These are phyloP conservation scores for Onychomys torridus DNA, from an alignment of 2,797 vertebrate species.

Conservation along the genomic window DNA sequence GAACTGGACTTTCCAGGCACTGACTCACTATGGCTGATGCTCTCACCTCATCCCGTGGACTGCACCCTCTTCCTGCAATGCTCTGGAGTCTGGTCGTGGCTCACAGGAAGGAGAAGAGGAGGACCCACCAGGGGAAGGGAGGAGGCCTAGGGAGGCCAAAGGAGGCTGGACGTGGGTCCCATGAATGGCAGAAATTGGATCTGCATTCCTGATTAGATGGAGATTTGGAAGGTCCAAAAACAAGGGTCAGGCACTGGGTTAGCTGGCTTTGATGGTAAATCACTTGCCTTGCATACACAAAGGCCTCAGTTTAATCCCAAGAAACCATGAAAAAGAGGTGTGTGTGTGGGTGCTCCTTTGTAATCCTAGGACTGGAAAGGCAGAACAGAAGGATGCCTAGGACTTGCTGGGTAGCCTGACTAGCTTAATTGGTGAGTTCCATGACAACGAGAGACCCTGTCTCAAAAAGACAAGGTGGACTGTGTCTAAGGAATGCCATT, in stretches of 20 bases:
- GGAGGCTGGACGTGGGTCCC: not conserved
- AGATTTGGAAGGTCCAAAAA: not conserved
- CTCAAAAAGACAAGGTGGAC: not conserved
- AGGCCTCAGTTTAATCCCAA: not conserved
- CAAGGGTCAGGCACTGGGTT: not conserved
- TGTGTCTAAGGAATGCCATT: not conserved
- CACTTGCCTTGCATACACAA: not conserved
- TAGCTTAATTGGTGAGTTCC: not conserved
- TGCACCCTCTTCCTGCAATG: not conserved
- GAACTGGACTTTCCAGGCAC: fast-evolving
- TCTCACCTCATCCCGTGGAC: not conserved
- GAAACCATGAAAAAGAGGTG: not conserved
- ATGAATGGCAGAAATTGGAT: fast-evolving
- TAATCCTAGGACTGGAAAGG: not conserved
- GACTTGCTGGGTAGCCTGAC: not conserved
- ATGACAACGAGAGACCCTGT: not conserved
- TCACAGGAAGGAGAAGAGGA: not conserved
- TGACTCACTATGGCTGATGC: not conserved
- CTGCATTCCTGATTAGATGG: fast-evolving
- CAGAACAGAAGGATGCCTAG: not conserved
- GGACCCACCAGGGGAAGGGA: too few relatives aligned
- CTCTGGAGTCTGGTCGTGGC: not conserved
- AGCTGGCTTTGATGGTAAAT: not conserved
- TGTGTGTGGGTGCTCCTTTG: not conserved
- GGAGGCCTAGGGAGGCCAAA: not conserved